These are phyloP conservation scores for Cydia strobilella DNA, from an alignment of 1,140 invertebrate species.

Conservation along the genomic window DNA sequence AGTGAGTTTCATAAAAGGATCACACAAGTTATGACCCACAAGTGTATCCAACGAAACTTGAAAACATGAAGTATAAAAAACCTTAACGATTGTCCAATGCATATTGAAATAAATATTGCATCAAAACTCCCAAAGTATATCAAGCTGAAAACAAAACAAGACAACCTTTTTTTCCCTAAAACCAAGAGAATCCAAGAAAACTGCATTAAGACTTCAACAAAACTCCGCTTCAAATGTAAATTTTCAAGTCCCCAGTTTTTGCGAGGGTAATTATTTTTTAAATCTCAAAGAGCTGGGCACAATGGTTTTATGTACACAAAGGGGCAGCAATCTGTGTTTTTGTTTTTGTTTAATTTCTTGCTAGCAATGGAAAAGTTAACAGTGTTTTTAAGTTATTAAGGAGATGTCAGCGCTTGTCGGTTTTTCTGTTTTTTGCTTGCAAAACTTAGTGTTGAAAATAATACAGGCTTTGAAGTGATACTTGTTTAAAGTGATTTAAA, in stretches of 20 bases:
- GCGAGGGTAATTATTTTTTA: constrained; percentile 3
- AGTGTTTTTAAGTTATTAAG: not conserved
- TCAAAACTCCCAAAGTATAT: too few relatives aligned
- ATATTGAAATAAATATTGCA: too few relatives aligned
- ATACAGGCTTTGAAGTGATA: too few relatives aligned
- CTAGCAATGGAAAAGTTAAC: not conserved
- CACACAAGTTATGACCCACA: too few relatives aligned
- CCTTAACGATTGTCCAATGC: too few relatives aligned
- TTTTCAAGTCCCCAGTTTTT: not conserved
- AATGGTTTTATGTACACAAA: constrained; percentile 14
- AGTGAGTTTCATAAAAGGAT: too few relatives aligned
- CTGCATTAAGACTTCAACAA: not conserved
- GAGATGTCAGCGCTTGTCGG: not conserved
- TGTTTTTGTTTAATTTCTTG: constrained; percentile 17
- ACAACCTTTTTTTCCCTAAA: not conserved
- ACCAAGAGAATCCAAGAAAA: not conserved
- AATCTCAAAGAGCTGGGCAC: not conserved
- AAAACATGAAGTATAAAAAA: too few relatives aligned
- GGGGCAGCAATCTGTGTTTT: not conserved
- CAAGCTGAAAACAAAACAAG: too few relatives aligned
- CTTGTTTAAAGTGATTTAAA: too few relatives aligned
- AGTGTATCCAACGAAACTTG: too few relatives aligned
- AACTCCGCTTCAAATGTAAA: not conserved
- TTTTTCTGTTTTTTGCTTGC: not conserved
- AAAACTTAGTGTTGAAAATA: not conserved